These are phyloP conservation scores for Phalangium opilio DNA, from an alignment of 2,888 invertebrate species.

Conservation along the genomic window DNA sequence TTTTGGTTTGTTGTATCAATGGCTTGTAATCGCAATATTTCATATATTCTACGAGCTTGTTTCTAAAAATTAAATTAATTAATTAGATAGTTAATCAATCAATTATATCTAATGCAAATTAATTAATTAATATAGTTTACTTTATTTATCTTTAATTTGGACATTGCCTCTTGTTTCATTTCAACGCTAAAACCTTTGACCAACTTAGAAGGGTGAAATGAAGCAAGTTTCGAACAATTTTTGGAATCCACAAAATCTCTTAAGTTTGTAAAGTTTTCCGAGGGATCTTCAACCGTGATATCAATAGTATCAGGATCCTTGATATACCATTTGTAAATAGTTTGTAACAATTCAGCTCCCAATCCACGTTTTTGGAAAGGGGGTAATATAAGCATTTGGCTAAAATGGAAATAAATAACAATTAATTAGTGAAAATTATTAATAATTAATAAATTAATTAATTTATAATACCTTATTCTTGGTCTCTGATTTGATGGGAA, in stretches of 20 bases:
- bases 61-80: slow-evolving; percentile 44
- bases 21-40: slow-evolving; percentile 58
- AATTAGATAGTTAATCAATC: too few relatives aligned
- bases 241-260: slow-evolving; percentile 75
- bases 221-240: slow-evolving; percentile 52
- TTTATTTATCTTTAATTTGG: slow-evolving; percentile 48
- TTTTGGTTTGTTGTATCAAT: slow-evolving; percentile 51
- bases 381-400: slow-evolving; percentile 83
- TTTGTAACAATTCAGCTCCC: slow-evolving; percentile 56
- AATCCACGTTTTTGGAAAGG: slow-evolving; percentile 73
- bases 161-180: slow-evolving; percentile 59
- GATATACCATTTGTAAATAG: slow-evolving; percentile 43
- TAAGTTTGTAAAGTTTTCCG: slow-evolving; percentile 70
- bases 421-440: too few relatives aligned
- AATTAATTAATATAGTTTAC: too few relatives aligned
- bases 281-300: slow-evolving; percentile 83
- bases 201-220: slow-evolving; percentile 48
- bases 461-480: slow-evolving; percentile 53
- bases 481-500: slow-evolving; percentile 76
- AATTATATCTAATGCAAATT: too few relatives aligned
- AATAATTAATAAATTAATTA: too few relatives aligned
- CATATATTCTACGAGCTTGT: slow-evolving; percentile 58
- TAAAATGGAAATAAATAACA: too few relatives aligned
- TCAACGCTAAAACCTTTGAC: slow-evolving; percentile 54
- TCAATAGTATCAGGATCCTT: slow-evolving; percentile 43